phyloP scores from a whole-genome alignment of 2,888 invertebrate species.

The Desoria tigrina region DNA sequence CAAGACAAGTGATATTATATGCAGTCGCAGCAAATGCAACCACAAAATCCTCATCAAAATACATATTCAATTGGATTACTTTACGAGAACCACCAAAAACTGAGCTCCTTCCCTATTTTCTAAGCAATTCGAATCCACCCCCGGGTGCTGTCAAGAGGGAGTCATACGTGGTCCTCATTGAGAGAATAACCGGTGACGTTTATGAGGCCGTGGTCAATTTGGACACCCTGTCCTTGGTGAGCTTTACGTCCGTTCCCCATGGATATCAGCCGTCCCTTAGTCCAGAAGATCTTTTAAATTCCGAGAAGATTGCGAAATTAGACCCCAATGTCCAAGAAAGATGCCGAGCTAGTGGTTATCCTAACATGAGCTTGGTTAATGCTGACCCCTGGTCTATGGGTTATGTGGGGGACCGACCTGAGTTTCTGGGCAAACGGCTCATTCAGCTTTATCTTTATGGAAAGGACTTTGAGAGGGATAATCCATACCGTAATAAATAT shows the following conservation, averaged over 20 bases:
- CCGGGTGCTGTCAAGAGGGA: too few relatives aligned
- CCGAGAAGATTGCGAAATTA: constrained; percentile 15
- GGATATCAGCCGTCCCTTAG: constrained; percentile 17
- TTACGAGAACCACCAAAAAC: too few relatives aligned
- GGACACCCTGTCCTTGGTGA: constrained; percentile 20
- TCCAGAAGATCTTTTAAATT: constrained; percentile 25
- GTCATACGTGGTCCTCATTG: too few relatives aligned
- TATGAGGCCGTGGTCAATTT: too few relatives aligned
- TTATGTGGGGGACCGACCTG: constrained; percentile 31
- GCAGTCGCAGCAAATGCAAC: too few relatives aligned
- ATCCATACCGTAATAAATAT: constrained; percentile 26
- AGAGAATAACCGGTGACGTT: too few relatives aligned
- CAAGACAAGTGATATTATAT: too few relatives aligned
- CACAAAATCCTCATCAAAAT: too few relatives aligned
- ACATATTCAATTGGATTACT: too few relatives aligned
- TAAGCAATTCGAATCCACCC: too few relatives aligned
- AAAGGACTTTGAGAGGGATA: constrained; percentile 25
- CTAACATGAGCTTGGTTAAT: constrained; percentile 32
- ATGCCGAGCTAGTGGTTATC: constrained; percentile 22
- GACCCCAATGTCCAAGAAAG: constrained; percentile 21
- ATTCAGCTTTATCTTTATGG: constrained; percentile 32
- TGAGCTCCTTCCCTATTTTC: too few relatives aligned
- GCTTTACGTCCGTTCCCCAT: constrained; percentile 1
- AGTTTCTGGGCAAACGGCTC: constrained; percentile 30
- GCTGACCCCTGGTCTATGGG: constrained; percentile 37